Evolutionary conservation across 2,797 vertebrate species (phyloP).

Genomic region (Harpagifer antarcticus): DNA sequence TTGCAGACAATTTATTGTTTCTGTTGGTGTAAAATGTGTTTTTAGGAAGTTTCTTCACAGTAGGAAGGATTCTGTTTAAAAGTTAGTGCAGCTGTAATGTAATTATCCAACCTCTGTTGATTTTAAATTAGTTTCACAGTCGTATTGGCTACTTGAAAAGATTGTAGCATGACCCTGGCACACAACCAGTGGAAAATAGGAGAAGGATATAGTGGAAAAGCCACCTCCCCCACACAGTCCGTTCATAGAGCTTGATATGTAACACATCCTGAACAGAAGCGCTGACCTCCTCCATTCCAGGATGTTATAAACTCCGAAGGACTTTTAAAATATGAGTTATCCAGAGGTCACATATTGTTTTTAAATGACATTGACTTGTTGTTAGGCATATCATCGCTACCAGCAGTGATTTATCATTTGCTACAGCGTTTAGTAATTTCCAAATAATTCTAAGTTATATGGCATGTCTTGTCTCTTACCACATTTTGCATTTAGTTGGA

Average conservation of each 20-base stretch:
- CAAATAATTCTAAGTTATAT: slow-evolving; percentile 1
- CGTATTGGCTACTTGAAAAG: slow-evolving; percentile 11
- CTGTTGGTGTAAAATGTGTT: slow-evolving; percentile 7
- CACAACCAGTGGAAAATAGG: slow-evolving; percentile 44
- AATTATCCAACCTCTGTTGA: neutral
- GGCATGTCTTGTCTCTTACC: neutral
- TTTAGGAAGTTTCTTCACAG: neutral
- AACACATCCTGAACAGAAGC: slow-evolving; percentile 29
- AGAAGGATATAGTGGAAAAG: slow-evolving; percentile 36
- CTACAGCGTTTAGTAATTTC: slow-evolving; percentile 16
- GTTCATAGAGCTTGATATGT: slow-evolving; percentile 28
- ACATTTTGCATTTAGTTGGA: neutral
- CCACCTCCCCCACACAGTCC: neutral
- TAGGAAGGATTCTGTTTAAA: neutral
- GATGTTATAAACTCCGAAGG: neutral
- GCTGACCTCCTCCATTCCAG: neutral
- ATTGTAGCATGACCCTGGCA: slow-evolving; percentile 20
- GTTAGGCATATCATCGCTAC: neutral
- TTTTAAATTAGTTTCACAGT: slow-evolving; percentile 7
- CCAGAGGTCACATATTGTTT: neutral
- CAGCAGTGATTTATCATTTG: slow-evolving; percentile 1
- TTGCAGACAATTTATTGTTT: slow-evolving; percentile 7
- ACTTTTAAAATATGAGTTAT: neutral
- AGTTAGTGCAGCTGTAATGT: no score
- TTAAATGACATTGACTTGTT: neutral